A percentile compares a stretch with the other conserved stretches of the same genome.
Conservation (phyloP, 2,113 vertebrate genomes). For the Riparia riparia region DNA sequence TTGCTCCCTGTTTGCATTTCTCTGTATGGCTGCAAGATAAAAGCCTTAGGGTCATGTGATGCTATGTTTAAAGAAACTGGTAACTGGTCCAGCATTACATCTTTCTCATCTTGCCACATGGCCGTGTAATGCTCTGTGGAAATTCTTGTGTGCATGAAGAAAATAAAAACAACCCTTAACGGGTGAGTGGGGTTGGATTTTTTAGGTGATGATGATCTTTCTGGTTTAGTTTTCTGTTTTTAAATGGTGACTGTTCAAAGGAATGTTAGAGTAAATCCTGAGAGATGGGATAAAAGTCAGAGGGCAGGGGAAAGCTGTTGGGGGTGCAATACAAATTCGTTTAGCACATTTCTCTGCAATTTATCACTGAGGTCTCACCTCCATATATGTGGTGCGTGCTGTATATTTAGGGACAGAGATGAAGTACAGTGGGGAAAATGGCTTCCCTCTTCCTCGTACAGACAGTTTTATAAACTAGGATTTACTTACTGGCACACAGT, state of each 20-base stretch:
- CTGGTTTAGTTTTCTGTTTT: background rate
- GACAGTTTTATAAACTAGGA: background rate
- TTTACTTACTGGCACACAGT: background rate
- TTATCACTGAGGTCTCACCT: constrained; percentile 11
- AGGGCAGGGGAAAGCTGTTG: background rate
- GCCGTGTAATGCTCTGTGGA: background rate
- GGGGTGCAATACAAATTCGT: background rate
- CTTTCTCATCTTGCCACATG: background rate
- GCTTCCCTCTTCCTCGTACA: background rate
- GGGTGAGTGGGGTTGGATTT: background rate
- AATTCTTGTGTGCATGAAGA: background rate
- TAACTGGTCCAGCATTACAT: background rate
- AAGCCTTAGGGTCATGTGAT: background rate
- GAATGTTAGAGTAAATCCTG: constrained; percentile 10
- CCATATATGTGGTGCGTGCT: background rate
- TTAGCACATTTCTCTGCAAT: constrained; percentile 22
- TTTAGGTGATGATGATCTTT: background rate
- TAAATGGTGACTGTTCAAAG: background rate
- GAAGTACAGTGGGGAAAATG: background rate
- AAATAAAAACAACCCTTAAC: background rate
- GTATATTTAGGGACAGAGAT: background rate
- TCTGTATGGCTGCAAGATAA: background rate
- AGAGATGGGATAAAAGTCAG: constrained; percentile 25
- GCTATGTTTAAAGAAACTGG: background rate
- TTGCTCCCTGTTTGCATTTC: background rate